Conservation (phyloP, 1,140 invertebrate species). For the Harpegnathos saltator region DNA sequence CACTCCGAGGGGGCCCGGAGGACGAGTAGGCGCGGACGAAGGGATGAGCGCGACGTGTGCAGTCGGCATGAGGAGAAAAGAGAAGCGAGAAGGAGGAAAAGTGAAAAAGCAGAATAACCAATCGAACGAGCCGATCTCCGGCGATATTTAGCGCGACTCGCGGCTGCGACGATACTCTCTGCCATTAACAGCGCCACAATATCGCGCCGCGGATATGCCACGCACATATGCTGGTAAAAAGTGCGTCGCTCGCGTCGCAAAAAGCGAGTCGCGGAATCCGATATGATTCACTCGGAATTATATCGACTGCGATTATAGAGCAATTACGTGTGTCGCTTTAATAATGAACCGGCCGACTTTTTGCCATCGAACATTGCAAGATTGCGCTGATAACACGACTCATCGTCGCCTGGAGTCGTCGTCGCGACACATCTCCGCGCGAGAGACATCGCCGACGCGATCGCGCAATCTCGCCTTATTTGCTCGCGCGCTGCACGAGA, state of each 20-base stretch:
- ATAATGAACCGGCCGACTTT: slow-evolving; percentile 18
- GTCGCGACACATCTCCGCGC: neutral
- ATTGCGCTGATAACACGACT: neutral
- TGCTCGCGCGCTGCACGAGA: neutral
- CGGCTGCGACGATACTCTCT: neutral
- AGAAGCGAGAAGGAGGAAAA: neutral
- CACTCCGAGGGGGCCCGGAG: slow-evolving; percentile 63
- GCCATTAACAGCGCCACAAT: slow-evolving; percentile 9
- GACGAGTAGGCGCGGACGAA: slow-evolving; percentile 33
- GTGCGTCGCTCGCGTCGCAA: neutral
- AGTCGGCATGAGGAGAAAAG: slow-evolving; percentile 5
- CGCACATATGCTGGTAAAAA: neutral
- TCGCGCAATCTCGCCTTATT: neutral
- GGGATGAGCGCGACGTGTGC: slow-evolving; percentile 40
- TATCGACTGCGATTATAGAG: slow-evolving; percentile 26
- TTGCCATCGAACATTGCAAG: slow-evolving; percentile 20
- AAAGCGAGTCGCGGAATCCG: too few species aligned
- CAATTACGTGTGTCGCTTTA: slow-evolving; percentile 29
- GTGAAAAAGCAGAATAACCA: neutral
- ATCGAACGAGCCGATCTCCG: slow-evolving; percentile 8
- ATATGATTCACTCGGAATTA: slow-evolving; percentile 44
- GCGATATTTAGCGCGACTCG: slow-evolving; percentile 8
- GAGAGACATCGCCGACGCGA: neutral
- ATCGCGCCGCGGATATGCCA: too few species aligned
- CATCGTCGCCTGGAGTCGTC: too few species aligned